phyloP scores from a whole-genome alignment of 1,140 invertebrate genomes.

The Hypsibius dujardini region DNA sequence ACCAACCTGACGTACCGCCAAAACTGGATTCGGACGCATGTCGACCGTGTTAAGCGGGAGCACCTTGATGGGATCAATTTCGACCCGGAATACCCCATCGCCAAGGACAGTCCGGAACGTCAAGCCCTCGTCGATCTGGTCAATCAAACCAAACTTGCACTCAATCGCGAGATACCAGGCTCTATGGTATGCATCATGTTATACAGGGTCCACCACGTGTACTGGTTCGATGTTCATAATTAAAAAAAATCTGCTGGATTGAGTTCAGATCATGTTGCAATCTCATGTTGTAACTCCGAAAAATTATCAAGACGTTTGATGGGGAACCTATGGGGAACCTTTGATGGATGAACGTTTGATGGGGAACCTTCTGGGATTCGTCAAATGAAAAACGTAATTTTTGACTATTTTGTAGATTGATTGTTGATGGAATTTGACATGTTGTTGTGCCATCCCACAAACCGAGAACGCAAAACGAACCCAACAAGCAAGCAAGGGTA shows the following conservation, averaged over 20 bases:
- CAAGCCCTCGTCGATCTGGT: constrained; percentile 29
- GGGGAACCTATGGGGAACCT: too few species aligned
- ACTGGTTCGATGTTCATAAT: background rate
- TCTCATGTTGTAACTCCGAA: background rate
- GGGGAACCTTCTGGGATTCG: too few species aligned
- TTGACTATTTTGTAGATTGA: too few species aligned
- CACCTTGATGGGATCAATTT: constrained; percentile 36
- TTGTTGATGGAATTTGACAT: too few species aligned
- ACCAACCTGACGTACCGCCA: constrained; percentile 25
- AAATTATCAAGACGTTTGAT: background rate
- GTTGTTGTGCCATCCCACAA: too few species aligned
- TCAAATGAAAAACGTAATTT: too few species aligned
- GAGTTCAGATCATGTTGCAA: background rate
- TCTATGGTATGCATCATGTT: constrained; percentile 28
- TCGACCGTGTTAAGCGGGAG: constrained; percentile 27
- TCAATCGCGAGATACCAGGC: constrained; percentile 26
- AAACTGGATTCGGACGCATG: constrained; percentile 29
- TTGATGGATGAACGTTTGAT: too few species aligned
- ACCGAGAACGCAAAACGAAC: too few species aligned
- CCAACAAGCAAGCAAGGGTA: too few species aligned
- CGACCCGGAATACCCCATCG: constrained; percentile 34
- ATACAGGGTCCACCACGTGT: background rate
- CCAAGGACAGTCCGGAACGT: constrained; percentile 25
- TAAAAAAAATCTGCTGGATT: background rate
- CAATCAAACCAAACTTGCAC: constrained; percentile 26